Evolutionary conservation across 2,797 vertebrate genomes (phyloP), one percentile per base, ranked within the genome.

Genomic region (Neostethus bicornis): DNA sequence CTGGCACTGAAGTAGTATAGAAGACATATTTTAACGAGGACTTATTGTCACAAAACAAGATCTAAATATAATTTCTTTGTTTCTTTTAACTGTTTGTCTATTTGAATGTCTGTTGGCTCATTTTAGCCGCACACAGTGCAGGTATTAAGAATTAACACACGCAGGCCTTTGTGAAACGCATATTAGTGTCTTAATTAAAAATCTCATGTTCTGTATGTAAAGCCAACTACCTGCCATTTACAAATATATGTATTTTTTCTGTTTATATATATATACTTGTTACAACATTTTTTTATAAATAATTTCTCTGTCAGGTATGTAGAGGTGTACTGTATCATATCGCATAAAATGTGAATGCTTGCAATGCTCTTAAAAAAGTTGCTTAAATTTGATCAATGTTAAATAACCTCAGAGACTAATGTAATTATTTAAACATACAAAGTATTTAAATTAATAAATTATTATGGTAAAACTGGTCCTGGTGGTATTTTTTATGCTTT

Each of bases 381-480:
- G 44, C 74, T 66, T 56, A 49, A 51, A 52, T 67, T 32, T 38
- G 16, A 65, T 31, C 19, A 49, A 32, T 20, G 44, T 12, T 51
- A 12, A 68, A 58, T 25, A 56, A 66, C 32, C 48, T 66, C 13
- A 46, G 17, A 70, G 43, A 59, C 28, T 59, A 38, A 35, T 47
- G 62, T 81, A 39, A 47, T 80, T 53, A 68, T 78, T 87, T 73
- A 68, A 83, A 80, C 51, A 46, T 81, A n/a, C n/a, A n/a, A n/a
- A n/a, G n/a, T n/a, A 38, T 83, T 75, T 84, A 81, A 79, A 71
- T 83, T 51, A 70, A 66, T 51, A 81, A 70, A 48, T 17, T 78
- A 74, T 57, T 64, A 80, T 85, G 51, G 75, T 66, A 64, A 66
- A 76, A 52, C 74, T 81, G 53, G 39, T 84, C 45, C 69, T 74